Conservation (phyloP, 2,888 invertebrate species). For the Gonocerus acuteangulatus region DNA sequence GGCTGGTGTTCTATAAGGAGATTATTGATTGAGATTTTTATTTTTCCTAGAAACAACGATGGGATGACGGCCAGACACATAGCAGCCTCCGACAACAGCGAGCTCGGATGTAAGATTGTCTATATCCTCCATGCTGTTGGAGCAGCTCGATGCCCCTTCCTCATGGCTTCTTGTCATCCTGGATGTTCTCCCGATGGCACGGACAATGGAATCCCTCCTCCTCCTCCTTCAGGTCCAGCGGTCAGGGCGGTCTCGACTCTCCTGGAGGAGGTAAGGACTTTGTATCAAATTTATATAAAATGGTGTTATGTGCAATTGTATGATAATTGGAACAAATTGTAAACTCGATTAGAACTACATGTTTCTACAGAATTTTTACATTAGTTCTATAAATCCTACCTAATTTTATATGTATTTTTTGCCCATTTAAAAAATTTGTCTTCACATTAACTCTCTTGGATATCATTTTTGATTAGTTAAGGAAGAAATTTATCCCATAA, state of each 20-base stretch:
- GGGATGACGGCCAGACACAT: conserved; percentile 76
- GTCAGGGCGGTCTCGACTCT: conserved; percentile 11
- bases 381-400: too few relatives aligned
- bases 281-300: background rate
- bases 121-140: conserved; percentile 80
- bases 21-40: background rate
- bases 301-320: too few relatives aligned
- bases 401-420: too few relatives aligned
- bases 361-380: too few relatives aligned
- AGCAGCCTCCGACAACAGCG: conserved; percentile 53
- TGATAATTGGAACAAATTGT: too few relatives aligned
- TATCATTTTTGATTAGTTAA: too few relatives aligned
- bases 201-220: conserved; percentile 70
- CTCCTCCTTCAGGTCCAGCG: conserved; percentile 50
- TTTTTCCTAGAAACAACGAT: conserved; percentile 11
- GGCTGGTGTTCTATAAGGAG: too few relatives aligned
- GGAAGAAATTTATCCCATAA: too few relatives aligned
- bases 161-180: conserved; percentile 55
- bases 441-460: too few relatives aligned
- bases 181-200: conserved; percentile 65
- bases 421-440: too few relatives aligned
- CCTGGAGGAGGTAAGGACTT: background rate
- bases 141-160: conserved; percentile 60
- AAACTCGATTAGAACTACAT: too few relatives aligned
- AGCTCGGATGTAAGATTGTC: conserved; percentile 52